Percentiles rank a stretch among this genome's conserved stretches.
Conservation (phyloP, 2,797 vertebrate genomes). For the Alauda arvensis region DNA sequence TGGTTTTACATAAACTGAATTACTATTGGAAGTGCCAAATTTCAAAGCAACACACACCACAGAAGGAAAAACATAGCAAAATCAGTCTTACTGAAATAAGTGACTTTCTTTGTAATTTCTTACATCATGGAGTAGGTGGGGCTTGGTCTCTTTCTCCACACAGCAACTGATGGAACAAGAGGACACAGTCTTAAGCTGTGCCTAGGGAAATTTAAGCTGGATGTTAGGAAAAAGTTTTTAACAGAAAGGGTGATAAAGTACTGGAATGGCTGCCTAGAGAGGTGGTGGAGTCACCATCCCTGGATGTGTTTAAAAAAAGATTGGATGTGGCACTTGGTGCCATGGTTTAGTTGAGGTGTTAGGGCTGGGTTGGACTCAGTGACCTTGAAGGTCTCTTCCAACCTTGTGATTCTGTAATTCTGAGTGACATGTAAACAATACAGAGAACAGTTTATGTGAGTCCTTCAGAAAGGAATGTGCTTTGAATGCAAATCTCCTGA, state of each 20-base stretch:
- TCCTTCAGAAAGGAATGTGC: background rate
- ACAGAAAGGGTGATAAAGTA: background rate
- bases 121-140: background rate
- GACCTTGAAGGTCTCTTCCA: background rate
- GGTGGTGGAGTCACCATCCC: background rate
- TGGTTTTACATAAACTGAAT: background rate
- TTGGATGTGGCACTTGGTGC: accelerated
- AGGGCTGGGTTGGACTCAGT: background rate
- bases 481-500: background rate
- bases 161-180: background rate
- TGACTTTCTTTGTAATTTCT: background rate
- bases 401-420: background rate
- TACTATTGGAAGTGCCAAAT: background rate
- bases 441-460: background rate
- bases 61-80: background rate
- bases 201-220: background rate
- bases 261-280: background rate
- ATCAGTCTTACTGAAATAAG: background rate
- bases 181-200: background rate
- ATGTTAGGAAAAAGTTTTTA: background rate
- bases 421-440: background rate
- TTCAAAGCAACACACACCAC: background rate
- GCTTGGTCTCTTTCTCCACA: background rate
- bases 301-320: background rate
- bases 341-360: background rate